Evolutionary conservation across 2,888 invertebrate species (phyloP).

Genomic region (Cremastobaeus sp.): DNA sequence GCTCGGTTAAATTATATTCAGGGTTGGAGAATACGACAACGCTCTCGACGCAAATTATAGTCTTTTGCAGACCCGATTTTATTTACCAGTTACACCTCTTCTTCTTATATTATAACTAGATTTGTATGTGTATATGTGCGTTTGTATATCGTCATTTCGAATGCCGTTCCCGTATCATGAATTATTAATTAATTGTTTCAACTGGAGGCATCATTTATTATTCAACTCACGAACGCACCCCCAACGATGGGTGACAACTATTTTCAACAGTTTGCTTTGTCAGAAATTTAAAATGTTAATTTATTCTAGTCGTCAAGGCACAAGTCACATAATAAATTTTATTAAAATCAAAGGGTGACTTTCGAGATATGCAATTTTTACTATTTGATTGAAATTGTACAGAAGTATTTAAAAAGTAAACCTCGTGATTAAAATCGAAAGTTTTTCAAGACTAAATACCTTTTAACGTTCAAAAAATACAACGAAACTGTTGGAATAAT

Average conservation of each 20-base stretch:
- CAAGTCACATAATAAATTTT: constrained; percentile 30
- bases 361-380: too few species aligned
- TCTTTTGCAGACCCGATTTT: constrained; percentile 67
- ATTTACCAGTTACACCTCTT: constrained; percentile 43
- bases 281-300: constrained; percentile 54
- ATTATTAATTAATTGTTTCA: constrained; percentile 79
- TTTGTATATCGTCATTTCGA: constrained; percentile 60
- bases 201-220: constrained; percentile 77
- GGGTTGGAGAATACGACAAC: constrained; percentile 72
- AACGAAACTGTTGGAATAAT: too few species aligned
- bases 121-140: constrained; percentile 2
- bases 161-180: constrained; percentile 77
- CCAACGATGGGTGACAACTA: constrained; percentile 61
- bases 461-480: too few species aligned
- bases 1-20: constrained; percentile 78
- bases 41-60: constrained; percentile 77
- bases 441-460: too few species aligned
- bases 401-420: constrained; percentile 30
- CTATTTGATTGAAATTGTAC: too few species aligned
- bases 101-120: constrained; percentile 2
- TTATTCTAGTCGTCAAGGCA: constrained; percentile 31
- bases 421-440: too few species aligned
- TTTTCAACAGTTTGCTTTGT: constrained; percentile 58
- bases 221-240: constrained; percentile 72
- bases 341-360: too few species aligned